Base-by-base conservation (phyloP, 2,888 invertebrate genomes). In the Chelonus formosanus region DNA sequence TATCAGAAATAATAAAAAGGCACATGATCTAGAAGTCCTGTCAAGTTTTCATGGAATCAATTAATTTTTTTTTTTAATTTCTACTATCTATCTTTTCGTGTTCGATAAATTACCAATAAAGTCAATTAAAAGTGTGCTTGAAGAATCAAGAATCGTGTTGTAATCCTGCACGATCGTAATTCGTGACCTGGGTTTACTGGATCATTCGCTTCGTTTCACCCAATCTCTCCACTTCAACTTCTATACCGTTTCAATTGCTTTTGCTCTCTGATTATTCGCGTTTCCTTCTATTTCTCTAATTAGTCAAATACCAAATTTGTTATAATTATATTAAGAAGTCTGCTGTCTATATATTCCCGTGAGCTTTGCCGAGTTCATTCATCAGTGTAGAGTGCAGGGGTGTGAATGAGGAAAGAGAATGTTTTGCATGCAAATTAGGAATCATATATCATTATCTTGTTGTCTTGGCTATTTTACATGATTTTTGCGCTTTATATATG, bases 191-290 rank as follows among this genome's bases (percentile, higher is more conserved):
- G 59, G 59, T 59, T 65, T 45, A 65, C 59, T 35, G 59, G 65
- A 65, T 65, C 65, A 65, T 54, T 36, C 59, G 65, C 54, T 65
- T 65, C 59, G 65, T 65, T 65, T 59, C 65, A 65, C 52, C 59
- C 54, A 60, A 59, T 59, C 47, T 44, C 20, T 58, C 48, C n/a
- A 36, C 36, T 50, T 31, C 48, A 40, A n/a, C 5, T 65, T 44
- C 36, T 54, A 36, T 65, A 35, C 54, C 4, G 45, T 62, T 44
- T 44, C 47, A 31, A 40, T 40, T 6, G 40, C 40, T 40, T 55
- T 36, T 36, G 6, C n/a, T 45, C 34, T 36, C 45, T 56, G 43
- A 34, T 57, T 63, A 36, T 50, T 48, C 40, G 36, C 5, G 40
- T n/a, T 48, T 56, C 8, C 6, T 3, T 50, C 57, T 10, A 32